Evolutionary conservation across 2,113 vertebrate species (phyloP).

Genomic region (Phasianus colchicus): DNA sequence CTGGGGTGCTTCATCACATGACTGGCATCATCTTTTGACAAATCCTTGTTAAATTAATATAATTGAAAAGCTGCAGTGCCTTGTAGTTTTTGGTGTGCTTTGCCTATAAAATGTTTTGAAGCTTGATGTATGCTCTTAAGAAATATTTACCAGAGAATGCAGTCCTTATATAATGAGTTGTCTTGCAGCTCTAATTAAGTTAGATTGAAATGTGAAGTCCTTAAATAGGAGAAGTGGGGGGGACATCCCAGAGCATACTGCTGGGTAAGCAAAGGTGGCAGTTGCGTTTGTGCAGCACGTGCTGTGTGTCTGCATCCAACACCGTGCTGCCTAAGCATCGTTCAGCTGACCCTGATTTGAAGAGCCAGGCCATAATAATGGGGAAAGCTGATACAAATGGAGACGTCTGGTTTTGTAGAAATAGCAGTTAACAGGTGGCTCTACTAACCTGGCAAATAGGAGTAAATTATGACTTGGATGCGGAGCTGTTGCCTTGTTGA

Average conservation of each 20-base stretch:
- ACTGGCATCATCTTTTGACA: neutral
- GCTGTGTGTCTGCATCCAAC: too few relatives aligned
- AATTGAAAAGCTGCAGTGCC: neutral
- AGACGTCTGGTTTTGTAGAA: neutral
- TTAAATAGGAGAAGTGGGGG: neutral
- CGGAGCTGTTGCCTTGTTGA: slow-evolving; percentile 1
- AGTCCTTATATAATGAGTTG: neutral
- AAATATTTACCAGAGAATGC: neutral
- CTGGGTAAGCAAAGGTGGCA: neutral
- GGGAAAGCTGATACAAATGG: neutral
- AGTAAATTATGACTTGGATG: neutral
- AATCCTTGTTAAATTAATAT: too few relatives aligned
- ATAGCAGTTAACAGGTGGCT: slow-evolving; percentile 18
- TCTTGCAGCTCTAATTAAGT: neutral
- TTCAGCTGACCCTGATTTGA: neutral
- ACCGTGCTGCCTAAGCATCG: too few relatives aligned
- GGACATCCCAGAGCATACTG: neutral
- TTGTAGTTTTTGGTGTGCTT: neutral
- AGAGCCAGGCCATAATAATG: neutral
- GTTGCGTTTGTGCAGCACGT: neutral
- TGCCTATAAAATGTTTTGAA: neutral
- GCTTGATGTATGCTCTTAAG: neutral
- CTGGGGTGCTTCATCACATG: neutral
- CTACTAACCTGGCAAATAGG: neutral
- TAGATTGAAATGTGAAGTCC: neutral